Evolutionary conservation across 1,140 invertebrate species (phyloP).

Genomic region (Periplaneta americana): DNA sequence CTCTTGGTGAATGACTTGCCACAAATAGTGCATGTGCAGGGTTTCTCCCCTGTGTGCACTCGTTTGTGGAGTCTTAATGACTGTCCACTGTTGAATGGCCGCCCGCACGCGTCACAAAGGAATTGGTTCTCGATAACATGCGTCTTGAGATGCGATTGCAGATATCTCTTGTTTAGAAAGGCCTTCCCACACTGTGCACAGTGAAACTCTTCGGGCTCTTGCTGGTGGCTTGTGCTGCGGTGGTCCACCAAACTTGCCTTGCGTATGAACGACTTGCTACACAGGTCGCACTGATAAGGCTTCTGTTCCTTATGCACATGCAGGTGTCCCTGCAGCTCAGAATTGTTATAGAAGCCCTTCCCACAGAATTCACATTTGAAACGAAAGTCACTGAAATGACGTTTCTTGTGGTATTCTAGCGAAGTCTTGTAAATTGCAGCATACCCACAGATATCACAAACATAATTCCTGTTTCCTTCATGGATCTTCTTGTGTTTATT

Average conservation of each 20-base stretch:
- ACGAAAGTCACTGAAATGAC: constrained; percentile 38
- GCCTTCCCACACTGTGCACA: background rate
- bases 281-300: constrained; percentile 11
- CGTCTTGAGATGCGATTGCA: background rate
- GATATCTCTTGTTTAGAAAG: background rate
- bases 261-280: constrained; percentile 17
- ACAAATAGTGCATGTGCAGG: constrained; percentile 40
- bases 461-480: constrained; percentile 48
- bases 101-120: constrained; percentile 40
- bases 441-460: constrained; percentile 34
- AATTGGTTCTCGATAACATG: constrained; percentile 36
- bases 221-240: constrained; percentile 31
- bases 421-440: constrained; percentile 37
- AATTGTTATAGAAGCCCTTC: constrained; percentile 60
- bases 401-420: constrained; percentile 34
- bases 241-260: constrained; percentile 47
- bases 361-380: constrained; percentile 57
- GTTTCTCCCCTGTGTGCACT: constrained; percentile 52
- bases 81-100: constrained; percentile 37
- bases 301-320: constrained; percentile 26
- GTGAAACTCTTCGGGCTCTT: constrained; percentile 13
- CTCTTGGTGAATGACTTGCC: constrained; percentile 52
- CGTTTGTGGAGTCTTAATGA: constrained; percentile 49
- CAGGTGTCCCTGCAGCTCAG: constrained; percentile 47
- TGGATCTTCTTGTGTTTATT: constrained; percentile 58